Conservation (phyloP, 2,797 vertebrate species). For the Hybognathus amarus region DNA sequence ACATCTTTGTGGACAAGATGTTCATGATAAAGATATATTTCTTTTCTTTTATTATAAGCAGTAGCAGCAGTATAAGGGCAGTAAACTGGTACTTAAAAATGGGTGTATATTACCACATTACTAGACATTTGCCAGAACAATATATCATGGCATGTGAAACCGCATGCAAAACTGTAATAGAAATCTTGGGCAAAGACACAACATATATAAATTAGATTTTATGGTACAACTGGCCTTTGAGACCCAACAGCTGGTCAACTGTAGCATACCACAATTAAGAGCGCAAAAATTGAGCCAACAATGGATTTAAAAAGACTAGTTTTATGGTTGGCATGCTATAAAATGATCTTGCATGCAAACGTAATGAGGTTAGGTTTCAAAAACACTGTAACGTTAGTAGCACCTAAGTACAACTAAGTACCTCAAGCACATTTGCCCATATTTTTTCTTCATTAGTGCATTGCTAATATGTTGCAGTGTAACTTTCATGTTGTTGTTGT, state of each 20-base stretch:
- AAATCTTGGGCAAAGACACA: slow-evolving; percentile 35
- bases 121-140: background rate
- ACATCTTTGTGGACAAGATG: background rate
- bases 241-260: slow-evolving; percentile 54
- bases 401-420: background rate
- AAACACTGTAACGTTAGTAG: background rate
- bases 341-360: slow-evolving; percentile 1
- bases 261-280: slow-evolving; percentile 16
- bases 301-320: slow-evolving; percentile 25
- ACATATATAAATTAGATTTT: slow-evolving; percentile 54
- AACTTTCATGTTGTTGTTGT: background rate
- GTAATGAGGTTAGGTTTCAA: background rate
- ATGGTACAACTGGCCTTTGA: slow-evolving; percentile 32
- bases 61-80: slow-evolving; percentile 2
- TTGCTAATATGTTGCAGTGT: background rate
- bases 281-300: background rate
- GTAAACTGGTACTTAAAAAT: slow-evolving; percentile 22
- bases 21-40: background rate
- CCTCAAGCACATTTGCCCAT: background rate
- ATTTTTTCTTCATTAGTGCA: background rate
- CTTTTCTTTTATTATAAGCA: background rate
- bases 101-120: slow-evolving; percentile 5
- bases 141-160: slow-evolving; percentile 7
- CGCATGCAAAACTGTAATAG: slow-evolving; percentile 5
- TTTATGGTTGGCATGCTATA: slow-evolving; percentile 39